Evolutionary conservation across 1,140 invertebrate species (phyloP).

Genomic region (Tigriopus japonicus): DNA sequence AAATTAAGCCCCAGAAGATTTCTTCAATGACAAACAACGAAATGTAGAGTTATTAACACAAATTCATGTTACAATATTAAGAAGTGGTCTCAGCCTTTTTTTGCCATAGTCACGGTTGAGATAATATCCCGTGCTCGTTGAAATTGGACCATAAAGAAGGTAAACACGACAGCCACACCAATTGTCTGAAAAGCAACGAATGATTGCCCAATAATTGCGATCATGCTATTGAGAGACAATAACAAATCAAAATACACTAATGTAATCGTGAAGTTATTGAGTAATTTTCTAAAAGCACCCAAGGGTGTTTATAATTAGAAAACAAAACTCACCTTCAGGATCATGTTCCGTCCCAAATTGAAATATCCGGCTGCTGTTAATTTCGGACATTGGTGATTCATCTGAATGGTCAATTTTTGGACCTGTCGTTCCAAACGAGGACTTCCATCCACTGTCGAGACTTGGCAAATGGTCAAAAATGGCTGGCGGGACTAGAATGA

Average conservation of each 20-base stretch:
- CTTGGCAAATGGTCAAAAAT: constrained; percentile 9
- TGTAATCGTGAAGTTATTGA: background rate
- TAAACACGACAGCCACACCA: background rate
- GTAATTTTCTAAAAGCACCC: background rate
- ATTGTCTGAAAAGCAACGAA: background rate
- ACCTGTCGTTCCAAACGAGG: constrained; percentile 12
- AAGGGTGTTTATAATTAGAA: no score
- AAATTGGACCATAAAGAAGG: background rate
- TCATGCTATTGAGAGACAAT: no score
- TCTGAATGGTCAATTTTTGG: constrained; percentile 1
- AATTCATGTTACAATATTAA: no score
- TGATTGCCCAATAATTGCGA: no score
- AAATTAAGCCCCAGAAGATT: no score
- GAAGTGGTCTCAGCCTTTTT: no score
- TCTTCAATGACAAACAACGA: no score
- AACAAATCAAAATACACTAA: no score
- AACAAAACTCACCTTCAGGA: background rate
- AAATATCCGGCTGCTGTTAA: background rate
- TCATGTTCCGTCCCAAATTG: background rate
- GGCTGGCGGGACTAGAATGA: constrained; percentile 11
- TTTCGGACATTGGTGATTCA: constrained; percentile 1
- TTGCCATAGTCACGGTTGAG: no score
- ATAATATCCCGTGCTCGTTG: no score
- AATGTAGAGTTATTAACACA: no score
- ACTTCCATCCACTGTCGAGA: constrained; percentile 12